Evolutionary conservation across 2,113 vertebrate species (phyloP).

Genomic region (Notechis scutatus): DNA sequence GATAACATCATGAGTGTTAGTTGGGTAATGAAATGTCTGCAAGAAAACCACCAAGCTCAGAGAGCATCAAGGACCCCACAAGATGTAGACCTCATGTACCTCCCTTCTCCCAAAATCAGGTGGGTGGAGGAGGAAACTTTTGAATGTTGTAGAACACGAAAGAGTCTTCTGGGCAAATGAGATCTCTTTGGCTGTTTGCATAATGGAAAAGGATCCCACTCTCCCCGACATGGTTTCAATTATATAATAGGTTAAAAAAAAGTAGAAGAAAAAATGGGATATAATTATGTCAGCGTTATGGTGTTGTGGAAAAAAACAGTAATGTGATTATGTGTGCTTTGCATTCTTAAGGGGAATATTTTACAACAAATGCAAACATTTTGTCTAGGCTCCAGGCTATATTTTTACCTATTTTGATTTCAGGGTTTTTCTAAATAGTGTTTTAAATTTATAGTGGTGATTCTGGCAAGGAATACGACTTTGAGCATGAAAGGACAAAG

Average conservation of each 20-base stretch:
- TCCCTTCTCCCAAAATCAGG: neutral
- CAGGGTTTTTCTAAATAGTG: neutral
- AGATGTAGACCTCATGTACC: neutral
- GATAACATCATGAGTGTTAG: neutral
- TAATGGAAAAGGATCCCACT: neutral
- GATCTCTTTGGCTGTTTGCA: conserved; percentile 1
- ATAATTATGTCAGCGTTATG: conserved; percentile 27
- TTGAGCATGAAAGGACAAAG: neutral
- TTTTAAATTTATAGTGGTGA: neutral
- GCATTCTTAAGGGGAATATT: neutral
- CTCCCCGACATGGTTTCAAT: conserved; percentile 47
- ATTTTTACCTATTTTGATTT: neutral
- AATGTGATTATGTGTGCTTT: neutral
- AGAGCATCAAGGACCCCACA: neutral
- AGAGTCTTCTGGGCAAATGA: neutral
- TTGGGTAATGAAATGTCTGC: neutral
- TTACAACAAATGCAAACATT: accelerated
- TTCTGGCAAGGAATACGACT: neutral
- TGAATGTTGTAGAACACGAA: neutral
- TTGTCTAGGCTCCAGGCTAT: neutral
- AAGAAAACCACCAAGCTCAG: neutral
- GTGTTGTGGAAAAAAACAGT: conserved; percentile 33
- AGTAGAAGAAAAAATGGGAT: conserved; percentile 31
- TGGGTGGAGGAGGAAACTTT: neutral
- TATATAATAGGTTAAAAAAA: neutral